Base-by-base conservation (phyloP, 64 coral and sea anemone species). In the Montipora efflorescens region DNA sequence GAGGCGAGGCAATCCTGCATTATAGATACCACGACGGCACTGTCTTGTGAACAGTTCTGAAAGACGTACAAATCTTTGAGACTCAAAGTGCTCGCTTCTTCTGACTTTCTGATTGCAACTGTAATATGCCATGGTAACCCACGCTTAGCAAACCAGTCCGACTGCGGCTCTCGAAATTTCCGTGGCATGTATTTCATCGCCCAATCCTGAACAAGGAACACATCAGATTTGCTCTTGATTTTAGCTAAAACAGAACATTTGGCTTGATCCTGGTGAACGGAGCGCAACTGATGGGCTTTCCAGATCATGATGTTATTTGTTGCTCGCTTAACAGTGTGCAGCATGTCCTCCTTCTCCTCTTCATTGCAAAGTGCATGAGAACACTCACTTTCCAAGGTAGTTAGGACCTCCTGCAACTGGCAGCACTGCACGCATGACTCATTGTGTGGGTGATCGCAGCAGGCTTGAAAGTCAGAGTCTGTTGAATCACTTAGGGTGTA, bases 111-210 rank as follows among this genome's bases (percentile, higher is more conserved):
- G 22, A 89, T 77, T 16, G 80, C 78, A 15, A 94, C 87, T 22
- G 83, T 83, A 22, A 94, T 90, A 67, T 94, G 93, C 93, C 87
- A 94, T 75, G 93, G 80, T 62, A 90, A 57, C 1, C 87, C 87
- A 10, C 93, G 87, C 58, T 94, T 90, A 48, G 87, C 93, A 76
- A 94, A 94, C 87, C 87, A 94, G 64, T 94, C 93, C 5, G 87
- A 82, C 74, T 94, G 93, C 8, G 87, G 48, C 62, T 94, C 93
- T 78, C 87, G 47, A 48, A 52, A 95, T 77, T 95, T 95, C 13
- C 82, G 81, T 9, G 93, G 93, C 81, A 95, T 79, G 66, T 69
- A 87, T 47, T 90, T 91, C 88, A 95, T 95, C 8, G 93, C 93
- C 93, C 80, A 95, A 62, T 95, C 93, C 59, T 78, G 67, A 48